Percentiles rank a stretch among this genome's conserved stretches.
Conservation (phyloP, 1,140 invertebrate genomes). For the Bombus soroeensis region DNA sequence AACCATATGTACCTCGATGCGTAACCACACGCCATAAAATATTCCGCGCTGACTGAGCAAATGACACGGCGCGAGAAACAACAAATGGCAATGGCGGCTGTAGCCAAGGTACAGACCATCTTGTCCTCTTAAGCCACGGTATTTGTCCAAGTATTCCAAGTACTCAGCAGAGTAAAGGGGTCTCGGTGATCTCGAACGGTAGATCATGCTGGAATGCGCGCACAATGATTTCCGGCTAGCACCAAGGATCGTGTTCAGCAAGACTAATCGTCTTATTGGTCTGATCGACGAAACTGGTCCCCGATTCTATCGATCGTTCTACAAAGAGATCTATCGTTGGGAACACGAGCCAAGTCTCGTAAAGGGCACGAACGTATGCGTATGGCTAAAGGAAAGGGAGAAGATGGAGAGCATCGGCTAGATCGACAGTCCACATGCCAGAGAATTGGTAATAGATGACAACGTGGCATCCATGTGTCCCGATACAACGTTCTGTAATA, state of each 20-base stretch:
- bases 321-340: slow-evolving; percentile 43
- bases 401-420: slow-evolving; percentile 15
- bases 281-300: slow-evolving; percentile 34
- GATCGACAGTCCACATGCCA: slow-evolving; percentile 51
- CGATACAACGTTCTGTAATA: slow-evolving; percentile 65
- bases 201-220: slow-evolving; percentile 55
- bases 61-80: not conserved
- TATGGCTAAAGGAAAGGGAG: slow-evolving; percentile 5
- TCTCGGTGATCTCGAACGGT: slow-evolving; percentile 46
- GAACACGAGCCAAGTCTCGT: slow-evolving; percentile 9
- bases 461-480: slow-evolving; percentile 35
- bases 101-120: slow-evolving; percentile 7
- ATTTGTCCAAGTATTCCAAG: slow-evolving; percentile 50
- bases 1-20: no score
- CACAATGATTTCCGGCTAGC: slow-evolving; percentile 48
- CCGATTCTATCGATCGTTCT: slow-evolving; percentile 42
- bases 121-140: slow-evolving; percentile 36
- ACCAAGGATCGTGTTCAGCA: slow-evolving; percentile 30
- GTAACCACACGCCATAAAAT: not conserved
- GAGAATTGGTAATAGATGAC: slow-evolving; percentile 61
- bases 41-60: not conserved
- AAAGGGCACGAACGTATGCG: not conserved
- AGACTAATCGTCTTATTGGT: slow-evolving; percentile 61
- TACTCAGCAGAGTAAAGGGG: slow-evolving; percentile 21
- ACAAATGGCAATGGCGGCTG: not conserved